Evolutionary conservation across 2,888 invertebrate species (phyloP), one percentile per base, ranked within the genome.

Genomic region (Melinaea menophilus): DNA sequence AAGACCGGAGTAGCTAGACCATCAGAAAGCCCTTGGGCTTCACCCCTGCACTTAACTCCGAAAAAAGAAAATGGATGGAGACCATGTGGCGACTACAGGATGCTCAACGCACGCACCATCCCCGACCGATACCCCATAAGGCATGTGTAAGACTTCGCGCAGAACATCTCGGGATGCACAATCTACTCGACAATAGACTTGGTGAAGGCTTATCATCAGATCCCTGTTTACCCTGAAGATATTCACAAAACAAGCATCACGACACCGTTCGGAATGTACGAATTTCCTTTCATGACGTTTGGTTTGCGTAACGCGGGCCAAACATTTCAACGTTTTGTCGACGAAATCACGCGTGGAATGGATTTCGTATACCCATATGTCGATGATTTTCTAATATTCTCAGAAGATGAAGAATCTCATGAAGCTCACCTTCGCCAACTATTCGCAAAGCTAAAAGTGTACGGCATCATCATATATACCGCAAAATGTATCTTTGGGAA

Each of bases 321-420:
- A 9, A 60, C 60, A 2, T 60, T 60, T 45, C 55, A 60, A 31
- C 11, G 55, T 12, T 60, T 9, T 13, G n/a, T 48, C n/a, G 47
- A 48, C 13, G 47, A 48, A 11, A 4, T 2, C 83, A 85, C 59
- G 80, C 81, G 54, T n/a, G 54, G 58, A 1, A 31, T 62, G 34
- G 58, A 58, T 11, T 64, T 64, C 56, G n/a, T 13, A 31, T 64
- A 51, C 34, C n/a, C 58, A 0, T 61, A 64, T n/a, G 9, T 64
- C 2, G 58, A 64, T 9, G 64, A 64, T n/a, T 51, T 61, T 48
- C 31, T 64, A 9, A n/a, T 64, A 2, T 61, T 56, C 34, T 64
- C 64, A 4, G 47, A 33, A 11, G 51, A 58, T 13, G n/a, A 56
- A 12, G 45, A 58, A 5, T n/a, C 33, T 5, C 64, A 64, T 33